Evolutionary conservation across 2,113 vertebrate species (phyloP), one percentile per base, ranked within the genome.

Genomic region (Lepus americanus): DNA sequence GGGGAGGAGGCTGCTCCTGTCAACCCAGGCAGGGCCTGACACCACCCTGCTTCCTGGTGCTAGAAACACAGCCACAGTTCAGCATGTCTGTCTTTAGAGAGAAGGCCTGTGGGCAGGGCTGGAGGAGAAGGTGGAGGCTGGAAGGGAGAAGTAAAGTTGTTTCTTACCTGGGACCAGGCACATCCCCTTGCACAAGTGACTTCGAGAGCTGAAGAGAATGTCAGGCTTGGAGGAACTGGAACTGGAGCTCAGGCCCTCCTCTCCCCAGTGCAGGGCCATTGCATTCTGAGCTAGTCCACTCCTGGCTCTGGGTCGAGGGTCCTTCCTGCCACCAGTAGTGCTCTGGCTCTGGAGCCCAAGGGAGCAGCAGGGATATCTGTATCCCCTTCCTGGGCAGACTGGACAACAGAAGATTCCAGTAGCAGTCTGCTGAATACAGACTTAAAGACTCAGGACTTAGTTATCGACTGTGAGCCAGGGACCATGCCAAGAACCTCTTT

Each of bases 141-240:
- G 64, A 33, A 44, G 25, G 72, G 25, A 27, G 63, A 70, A 17
- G 14, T 33, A 36, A n/a, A 3, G 2, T 63, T 92, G 0, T 31
- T 53, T 86, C 31, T 67, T 31, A 1, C 0, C 8, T 6, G 14
- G 23, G 11, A 4, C n/a, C 4, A 1, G 69, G 49, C 27, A 0
- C 0, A 22, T 16, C 0, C 6, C 39, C n/a, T 59, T 39, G 29
- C 5, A 9, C 14, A 20, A 11, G 53, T 64, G 29, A 0, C 53
- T 1, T 51, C 0, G 3, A 20, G 36, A 8, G 14, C 78, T 53
- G 44, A 12, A 14, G 23, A 69, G 59, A 61, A 14, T 19, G 0
- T n/a, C 7, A 4, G 67, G 14, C 23, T 9, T 0, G 1, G 22
- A 23, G 0, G 23, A 33, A 31, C 23, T 0, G 0, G 66, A 36